Evolutionary conservation across 2,797 vertebrate species (phyloP), one percentile per base, ranked within the genome.

Genomic region (Enteromius afrohamiltoni): DNA sequence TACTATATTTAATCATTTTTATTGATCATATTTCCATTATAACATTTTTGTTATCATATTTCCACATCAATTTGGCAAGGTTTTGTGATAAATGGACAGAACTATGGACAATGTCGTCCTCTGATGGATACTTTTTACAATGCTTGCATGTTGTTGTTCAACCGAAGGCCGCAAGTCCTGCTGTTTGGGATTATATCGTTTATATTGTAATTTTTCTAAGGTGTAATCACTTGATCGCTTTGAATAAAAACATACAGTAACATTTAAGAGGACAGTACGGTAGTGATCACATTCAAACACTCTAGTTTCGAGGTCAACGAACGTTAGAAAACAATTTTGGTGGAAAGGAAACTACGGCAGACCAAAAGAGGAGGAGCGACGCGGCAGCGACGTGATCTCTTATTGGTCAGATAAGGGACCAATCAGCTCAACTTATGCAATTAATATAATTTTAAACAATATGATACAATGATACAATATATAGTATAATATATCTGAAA

Each of bases 381-480:
- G 29, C 19, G 29, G 1, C 3, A 62, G 16, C n/a, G 16, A 62
- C 58, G 58, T 21, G 9, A 2, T 4, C 40, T 62, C n/a, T 60
- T 17, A 77, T 78, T 78, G 77, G 77, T 47, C 60, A n/a, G 60
- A 60, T 49, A 29, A 29, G 7, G 14, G 3, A 71, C 42, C 23
- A 47, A 47, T 71, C 42, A 29, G 69, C 23, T 47, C 6, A 45
- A 8, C 45, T 70, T 2, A 7, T 70, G 8, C 40, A 23, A 23
- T 58, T 58, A 23, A 11, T n/a, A 58, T 3, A 4, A 11, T 23
- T 23, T 23, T n/a, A 55, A 9, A 3, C 8, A 8, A 55, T n/a
- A n/a, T n/a, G n/a, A n/a, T 23, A 13, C 13, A 58, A 58, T 58
- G 23, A 58, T 58, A 58, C 4, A 14, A 5, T 26, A 21, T 2